phyloP scores from a whole-genome alignment of 2,113 vertebrate genomes.

The Albula glossodonta region DNA sequence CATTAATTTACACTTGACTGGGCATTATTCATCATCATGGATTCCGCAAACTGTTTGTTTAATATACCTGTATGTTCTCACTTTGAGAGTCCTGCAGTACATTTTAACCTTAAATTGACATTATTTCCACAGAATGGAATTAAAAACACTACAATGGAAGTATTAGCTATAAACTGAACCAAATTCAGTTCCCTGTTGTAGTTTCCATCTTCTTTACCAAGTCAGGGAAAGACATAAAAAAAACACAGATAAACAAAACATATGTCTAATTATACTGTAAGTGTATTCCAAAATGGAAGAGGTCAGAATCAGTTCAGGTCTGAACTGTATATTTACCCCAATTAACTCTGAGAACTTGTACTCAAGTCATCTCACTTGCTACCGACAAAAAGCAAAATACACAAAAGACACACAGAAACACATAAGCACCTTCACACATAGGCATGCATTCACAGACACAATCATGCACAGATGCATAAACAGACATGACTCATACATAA shows the following conservation, averaged over 20 bases:
- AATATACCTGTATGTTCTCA: background rate
- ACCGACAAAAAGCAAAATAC: background rate
- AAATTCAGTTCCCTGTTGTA: background rate
- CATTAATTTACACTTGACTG: background rate
- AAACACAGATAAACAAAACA: too few relatives aligned
- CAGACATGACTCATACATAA: constrained; percentile 6
- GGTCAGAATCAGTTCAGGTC: too few relatives aligned
- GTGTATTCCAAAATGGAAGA: too few relatives aligned
- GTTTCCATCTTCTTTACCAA: too few relatives aligned
- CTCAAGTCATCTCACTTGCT: too few relatives aligned
- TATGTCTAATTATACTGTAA: too few relatives aligned
- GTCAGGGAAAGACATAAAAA: too few relatives aligned
- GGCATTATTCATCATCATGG: background rate
- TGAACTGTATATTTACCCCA: too few relatives aligned
- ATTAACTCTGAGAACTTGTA: too few relatives aligned
- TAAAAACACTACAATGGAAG: background rate
- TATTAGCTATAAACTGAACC: background rate
- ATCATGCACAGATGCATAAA: background rate
- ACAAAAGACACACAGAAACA: background rate
- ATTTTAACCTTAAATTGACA: background rate
- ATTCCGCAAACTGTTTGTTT: background rate
- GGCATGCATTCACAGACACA: background rate
- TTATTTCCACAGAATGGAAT: background rate
- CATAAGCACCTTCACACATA: too few relatives aligned
- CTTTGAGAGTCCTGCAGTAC: background rate